Evolutionary conservation across 2,888 invertebrate species (phyloP).

Genomic region (Nemotelus pantherinus): DNA sequence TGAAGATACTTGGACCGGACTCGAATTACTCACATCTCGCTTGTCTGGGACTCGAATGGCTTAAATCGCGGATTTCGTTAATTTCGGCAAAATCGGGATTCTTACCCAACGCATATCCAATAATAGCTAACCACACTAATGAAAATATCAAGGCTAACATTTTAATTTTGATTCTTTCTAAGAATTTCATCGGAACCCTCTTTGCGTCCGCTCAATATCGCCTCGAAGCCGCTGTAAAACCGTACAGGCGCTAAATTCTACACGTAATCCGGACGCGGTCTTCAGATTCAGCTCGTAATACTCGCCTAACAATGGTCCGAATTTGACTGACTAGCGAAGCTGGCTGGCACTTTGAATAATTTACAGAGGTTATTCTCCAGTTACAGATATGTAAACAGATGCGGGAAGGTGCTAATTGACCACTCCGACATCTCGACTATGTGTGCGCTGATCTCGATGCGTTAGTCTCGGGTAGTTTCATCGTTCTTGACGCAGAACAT

Average conservation of each 20-base stretch:
- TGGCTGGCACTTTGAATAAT: too few relatives aligned
- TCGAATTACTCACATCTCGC: slow-evolving; percentile 51
- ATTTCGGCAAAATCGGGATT: slow-evolving; percentile 47
- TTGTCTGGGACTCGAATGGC: slow-evolving; percentile 45
- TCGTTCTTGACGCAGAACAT: slow-evolving; percentile 19
- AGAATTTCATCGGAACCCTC: background rate
- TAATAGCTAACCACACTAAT: slow-evolving; percentile 48
- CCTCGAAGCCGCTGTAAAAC: background rate
- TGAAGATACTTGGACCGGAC: slow-evolving; percentile 1
- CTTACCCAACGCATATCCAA: slow-evolving; percentile 54
- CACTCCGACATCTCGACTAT: background rate
- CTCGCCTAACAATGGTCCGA: too few relatives aligned
- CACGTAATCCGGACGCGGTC: background rate
- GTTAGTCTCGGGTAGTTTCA: background rate
- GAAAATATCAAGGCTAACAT: slow-evolving; percentile 43
- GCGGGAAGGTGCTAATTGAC: slow-evolving; percentile 35
- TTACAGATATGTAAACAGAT: slow-evolving; percentile 46
- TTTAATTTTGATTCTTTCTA: slow-evolving; percentile 12
- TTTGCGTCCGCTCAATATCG: background rate
- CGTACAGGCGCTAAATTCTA: background rate
- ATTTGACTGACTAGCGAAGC: too few relatives aligned
- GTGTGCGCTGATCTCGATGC: background rate
- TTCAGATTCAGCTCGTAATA: too few relatives aligned
- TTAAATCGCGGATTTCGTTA: background rate
- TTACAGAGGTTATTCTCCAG: background rate